Base-by-base conservation (phyloP, 1,140 invertebrate species). In the Drosophila mojavensis region DNA sequence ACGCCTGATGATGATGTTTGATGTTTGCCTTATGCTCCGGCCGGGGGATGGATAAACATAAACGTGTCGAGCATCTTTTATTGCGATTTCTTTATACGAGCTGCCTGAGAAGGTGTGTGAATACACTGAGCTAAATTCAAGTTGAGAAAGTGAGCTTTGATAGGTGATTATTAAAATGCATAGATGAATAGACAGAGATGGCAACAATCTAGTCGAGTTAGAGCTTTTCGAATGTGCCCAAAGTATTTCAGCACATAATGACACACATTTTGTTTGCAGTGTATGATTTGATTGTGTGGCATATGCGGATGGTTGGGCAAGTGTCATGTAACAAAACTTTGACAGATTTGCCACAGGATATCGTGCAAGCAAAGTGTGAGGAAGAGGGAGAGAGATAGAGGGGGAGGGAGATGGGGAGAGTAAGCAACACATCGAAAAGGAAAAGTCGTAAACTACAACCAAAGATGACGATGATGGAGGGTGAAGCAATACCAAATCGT, bases 1-100 rank as follows among this genome's bases (percentile, higher is more conserved):
- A 74, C 20, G 26, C 26, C 43, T 61, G 71, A 74, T 69, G 65
- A 53, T 69, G 71, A 75, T 75, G 41, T 53, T 36, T 69, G 71
- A 75, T 75, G 41, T 53, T 28, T 36, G 48, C 13, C 73, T 60
- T 58, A 63, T 55, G 53, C 24, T 26, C 6, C 62, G 55, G 47
- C 36, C 47, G 45, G 39, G 45, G 36, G 41, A 47, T 47, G 72
- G 77, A 83, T 88, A 70, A 65, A 47, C 73, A 75, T 78, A 80
- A 82, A 88, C 80, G 83, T 88, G 77, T 73, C 74, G 53, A 28
- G 61, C 48, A 75, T 72, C 77, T 89, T 88, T 88, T 88, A 88
- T 89, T 67, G 64, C 80, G 70, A 75, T 69, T 79, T 64, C 75
- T 55, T 43, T 36, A 47, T 36, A 10, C 24, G 33, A 33, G 33